These are phyloP conservation scores for Crotophaga sulcirostris DNA, from an alignment of 2,113 vertebrate genomes.

Conservation along the genomic window DNA sequence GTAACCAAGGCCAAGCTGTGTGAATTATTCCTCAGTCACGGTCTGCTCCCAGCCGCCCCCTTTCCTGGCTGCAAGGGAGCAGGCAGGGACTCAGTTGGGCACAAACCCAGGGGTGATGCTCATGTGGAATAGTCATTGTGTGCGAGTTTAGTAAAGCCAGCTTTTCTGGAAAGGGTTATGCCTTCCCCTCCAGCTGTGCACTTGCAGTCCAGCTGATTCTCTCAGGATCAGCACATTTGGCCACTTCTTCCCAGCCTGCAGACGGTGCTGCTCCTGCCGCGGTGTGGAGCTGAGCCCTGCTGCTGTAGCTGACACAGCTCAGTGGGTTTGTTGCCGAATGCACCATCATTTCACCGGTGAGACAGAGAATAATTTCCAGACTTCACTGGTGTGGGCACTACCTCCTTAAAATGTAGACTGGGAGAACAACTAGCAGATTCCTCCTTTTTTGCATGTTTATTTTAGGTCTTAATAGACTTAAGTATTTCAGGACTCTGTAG, in stretches of 20 bases:
- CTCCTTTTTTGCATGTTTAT: conserved; percentile 32
- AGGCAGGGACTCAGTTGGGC: not conserved
- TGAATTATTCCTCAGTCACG: not conserved
- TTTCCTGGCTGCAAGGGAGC: not conserved
- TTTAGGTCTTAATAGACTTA: conserved; percentile 61
- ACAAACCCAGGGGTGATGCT: not conserved
- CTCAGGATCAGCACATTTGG: not conserved
- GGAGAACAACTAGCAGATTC: conserved; percentile 32
- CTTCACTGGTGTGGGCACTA: not conserved
- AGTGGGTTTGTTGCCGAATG: not conserved
- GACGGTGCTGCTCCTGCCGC: not conserved
- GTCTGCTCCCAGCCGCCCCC: not conserved
- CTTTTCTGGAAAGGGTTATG: not conserved
- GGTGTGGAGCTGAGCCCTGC: not conserved
- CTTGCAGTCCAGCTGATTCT: not conserved
- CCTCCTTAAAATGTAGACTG: not conserved
- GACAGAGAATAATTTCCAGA: not conserved
- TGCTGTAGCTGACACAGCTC: not conserved
- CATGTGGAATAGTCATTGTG: not conserved
- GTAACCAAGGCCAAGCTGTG: not conserved
- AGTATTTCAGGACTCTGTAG: conserved; percentile 63
- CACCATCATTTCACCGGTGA: not conserved
- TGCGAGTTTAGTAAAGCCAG: not conserved
- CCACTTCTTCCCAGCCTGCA: not conserved
- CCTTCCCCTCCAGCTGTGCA: not conserved